These are phyloP conservation scores for Diaprepes abbreviatus DNA, from an alignment of 2,888 invertebrate species.

Conservation along the genomic window DNA sequence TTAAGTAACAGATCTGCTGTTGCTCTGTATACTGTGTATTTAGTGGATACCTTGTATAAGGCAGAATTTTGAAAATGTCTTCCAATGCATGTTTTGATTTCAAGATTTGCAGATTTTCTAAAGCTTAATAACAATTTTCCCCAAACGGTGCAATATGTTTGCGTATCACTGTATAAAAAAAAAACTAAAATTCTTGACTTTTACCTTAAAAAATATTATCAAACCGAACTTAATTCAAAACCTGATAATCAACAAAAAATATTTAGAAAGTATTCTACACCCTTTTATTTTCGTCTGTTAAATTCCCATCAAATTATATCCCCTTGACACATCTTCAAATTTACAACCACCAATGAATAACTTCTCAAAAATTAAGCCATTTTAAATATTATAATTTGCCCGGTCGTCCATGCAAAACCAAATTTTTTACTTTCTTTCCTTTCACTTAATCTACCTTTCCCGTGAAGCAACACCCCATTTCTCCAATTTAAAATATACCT, in stretches of 20 bases:
- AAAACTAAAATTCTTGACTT: no score
- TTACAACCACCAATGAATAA: conserved; percentile 41
- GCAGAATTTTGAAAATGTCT: no score
- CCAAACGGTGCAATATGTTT: no score
- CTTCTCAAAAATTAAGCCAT: conserved; percentile 45
- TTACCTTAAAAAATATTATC: no score
- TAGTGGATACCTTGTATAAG: no score
- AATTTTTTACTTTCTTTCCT: conserved; percentile 28
- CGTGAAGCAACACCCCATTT: conserved; percentile 28
- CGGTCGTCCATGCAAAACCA: conserved; percentile 32
- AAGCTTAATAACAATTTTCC: no score
- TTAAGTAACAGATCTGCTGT: no score
- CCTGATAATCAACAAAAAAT: not conserved
- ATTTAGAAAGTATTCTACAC: not conserved
- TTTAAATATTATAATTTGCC: conserved; percentile 45
- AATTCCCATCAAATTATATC: conserved; percentile 37
- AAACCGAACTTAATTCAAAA: no score
- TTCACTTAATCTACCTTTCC: conserved; percentile 37
- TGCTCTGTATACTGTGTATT: no score
- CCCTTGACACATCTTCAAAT: conserved; percentile 32
- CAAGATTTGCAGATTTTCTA: no score
- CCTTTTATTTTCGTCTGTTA: conserved; percentile 5
- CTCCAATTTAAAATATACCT: conserved; percentile 36
- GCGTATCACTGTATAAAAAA: no score
- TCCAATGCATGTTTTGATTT: no score